Conservation (phyloP, 2,888 invertebrate species). For the Nebria salina region DNA sequence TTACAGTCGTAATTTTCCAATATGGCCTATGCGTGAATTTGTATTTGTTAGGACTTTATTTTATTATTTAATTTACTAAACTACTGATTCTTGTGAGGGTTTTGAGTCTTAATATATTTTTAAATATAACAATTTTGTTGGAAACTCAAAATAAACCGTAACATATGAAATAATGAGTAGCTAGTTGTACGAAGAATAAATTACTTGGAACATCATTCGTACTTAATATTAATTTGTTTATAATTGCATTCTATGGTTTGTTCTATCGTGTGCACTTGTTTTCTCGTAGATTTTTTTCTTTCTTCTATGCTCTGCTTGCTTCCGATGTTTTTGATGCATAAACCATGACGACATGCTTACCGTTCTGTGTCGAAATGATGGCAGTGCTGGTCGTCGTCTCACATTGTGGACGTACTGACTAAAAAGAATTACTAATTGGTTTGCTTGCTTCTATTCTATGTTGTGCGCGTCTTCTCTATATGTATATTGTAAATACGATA, state of each 20-base stretch:
- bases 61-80: no score
- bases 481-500: no score
- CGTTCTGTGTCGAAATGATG: constrained; percentile 1
- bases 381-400: background rate
- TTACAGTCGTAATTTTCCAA: no score
- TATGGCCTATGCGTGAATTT: no score
- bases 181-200: background rate
- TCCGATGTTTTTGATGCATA: constrained; percentile 5
- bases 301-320: constrained; percentile 20
- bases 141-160: background rate
- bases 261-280: constrained; percentile 4
- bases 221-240: constrained; percentile 8
- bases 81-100: no score
- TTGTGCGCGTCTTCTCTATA: no score
- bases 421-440: background rate
- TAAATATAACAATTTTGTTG: no score
- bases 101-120: no score
- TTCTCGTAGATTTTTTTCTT: background rate
- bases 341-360: constrained; percentile 11
- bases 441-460: background rate
- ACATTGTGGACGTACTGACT: background rate
- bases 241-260: constrained; percentile 8
- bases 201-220: background rate
- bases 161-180: background rate
- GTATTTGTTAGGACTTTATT: no score